Evolutionary conservation across 2,113 vertebrate species (phyloP).

Genomic region (Gasterosteus aculeatus): DNA sequence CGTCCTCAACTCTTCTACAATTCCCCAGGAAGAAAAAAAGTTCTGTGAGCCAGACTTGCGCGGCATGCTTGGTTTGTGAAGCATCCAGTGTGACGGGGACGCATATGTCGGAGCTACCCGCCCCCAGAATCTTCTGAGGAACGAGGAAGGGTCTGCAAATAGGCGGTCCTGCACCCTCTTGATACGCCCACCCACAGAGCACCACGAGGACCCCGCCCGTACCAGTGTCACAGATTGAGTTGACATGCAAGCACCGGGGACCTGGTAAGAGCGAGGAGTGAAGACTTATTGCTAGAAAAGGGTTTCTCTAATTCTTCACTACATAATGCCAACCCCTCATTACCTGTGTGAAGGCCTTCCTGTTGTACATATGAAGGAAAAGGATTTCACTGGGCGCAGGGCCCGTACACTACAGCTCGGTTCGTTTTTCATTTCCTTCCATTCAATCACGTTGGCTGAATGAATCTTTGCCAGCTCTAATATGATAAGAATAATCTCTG

Average conservation of each 20-base stretch:
- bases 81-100: slow-evolving; percentile 30
- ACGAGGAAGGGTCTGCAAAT: slow-evolving; percentile 36
- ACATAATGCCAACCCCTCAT: slow-evolving; percentile 39
- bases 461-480: slow-evolving; percentile 26
- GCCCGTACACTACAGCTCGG: slow-evolving; percentile 10
- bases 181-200: slow-evolving; percentile 45
- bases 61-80: slow-evolving; percentile 18
- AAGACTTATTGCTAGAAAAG: slow-evolving; percentile 45
- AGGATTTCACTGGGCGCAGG: slow-evolving; percentile 32
- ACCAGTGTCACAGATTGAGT: slow-evolving; percentile 44
- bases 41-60: neutral
- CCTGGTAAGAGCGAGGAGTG: slow-evolving; percentile 19
- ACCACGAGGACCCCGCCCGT: slow-evolving; percentile 39
- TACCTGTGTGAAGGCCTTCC: slow-evolving; percentile 40
- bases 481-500: slow-evolving; percentile 55
- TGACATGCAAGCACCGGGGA: slow-evolving; percentile 55
- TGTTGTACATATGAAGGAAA: neutral
- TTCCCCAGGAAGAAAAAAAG: neutral
- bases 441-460: slow-evolving; percentile 11
- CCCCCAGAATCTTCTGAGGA: neutral
- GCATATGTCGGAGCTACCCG: slow-evolving; percentile 40
- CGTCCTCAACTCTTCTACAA: slow-evolving; percentile 15
- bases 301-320: slow-evolving; percentile 20
- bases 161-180: slow-evolving; percentile 42
- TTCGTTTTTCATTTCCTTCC: slow-evolving; percentile 4